Evolutionary conservation across 2,797 vertebrate genomes (phyloP).

Genomic region (Carduelis carduelis): DNA sequence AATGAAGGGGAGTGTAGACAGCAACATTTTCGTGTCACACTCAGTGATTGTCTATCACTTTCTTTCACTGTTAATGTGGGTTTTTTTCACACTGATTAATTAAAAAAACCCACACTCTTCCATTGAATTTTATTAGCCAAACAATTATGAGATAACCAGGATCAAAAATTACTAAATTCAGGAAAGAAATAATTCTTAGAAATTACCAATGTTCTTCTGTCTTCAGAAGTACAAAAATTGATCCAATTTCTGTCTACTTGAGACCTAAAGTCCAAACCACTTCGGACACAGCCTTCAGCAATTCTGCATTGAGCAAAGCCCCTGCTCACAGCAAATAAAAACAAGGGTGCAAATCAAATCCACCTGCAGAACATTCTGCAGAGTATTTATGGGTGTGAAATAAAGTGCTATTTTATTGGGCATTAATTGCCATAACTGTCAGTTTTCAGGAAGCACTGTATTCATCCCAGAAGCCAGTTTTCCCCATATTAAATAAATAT

Average conservation of each 20-base stretch:
- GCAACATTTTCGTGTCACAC: neutral
- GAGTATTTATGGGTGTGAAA: neutral
- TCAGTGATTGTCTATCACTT: neutral
- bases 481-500: neutral
- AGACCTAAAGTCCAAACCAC: neutral
- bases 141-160: neutral
- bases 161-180: neutral
- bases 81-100: neutral
- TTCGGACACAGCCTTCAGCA: neutral
- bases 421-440: neutral
- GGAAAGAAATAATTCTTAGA: neutral
- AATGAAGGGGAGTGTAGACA: neutral
- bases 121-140: neutral
- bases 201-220: neutral
- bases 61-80: neutral
- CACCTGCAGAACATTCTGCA: neutral
- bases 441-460: neutral
- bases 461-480: neutral
- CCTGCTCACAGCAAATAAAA: neutral
- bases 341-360: neutral
- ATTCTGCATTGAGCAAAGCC: neutral
- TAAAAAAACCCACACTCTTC: neutral
- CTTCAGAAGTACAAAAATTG: neutral
- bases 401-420: neutral
- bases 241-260: neutral